Evolutionary conservation across 2,888 invertebrate species (phyloP).

Genomic region (Thereva unica): DNA sequence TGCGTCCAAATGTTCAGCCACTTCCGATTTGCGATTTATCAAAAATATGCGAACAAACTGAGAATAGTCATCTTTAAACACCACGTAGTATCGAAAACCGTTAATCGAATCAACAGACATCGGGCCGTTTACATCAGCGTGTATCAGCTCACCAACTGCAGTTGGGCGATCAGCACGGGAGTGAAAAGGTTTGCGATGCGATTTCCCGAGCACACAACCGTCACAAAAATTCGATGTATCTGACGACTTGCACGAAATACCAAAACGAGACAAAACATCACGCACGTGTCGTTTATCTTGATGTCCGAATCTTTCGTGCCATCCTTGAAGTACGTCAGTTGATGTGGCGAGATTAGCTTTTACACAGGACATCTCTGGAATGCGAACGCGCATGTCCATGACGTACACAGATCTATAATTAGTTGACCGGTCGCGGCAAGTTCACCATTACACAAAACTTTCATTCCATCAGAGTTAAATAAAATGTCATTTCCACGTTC

Average conservation of each 20-base stretch:
- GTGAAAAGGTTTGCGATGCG: slow-evolving; percentile 15
- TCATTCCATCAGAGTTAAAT: slow-evolving; percentile 4
- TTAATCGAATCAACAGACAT: no score
- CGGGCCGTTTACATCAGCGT: no score
- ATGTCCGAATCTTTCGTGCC: no score
- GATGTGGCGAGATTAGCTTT: no score
- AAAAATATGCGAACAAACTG: slow-evolving; percentile 15
- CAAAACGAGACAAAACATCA: no score
- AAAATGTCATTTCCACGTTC: slow-evolving; percentile 9
- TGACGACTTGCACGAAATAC: neutral
- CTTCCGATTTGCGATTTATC: slow-evolving; percentile 8
- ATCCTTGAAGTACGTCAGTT: no score
- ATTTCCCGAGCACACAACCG: slow-evolving; percentile 13
- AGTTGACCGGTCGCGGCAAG: slow-evolving; percentile 12
- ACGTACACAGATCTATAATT: slow-evolving; percentile 14
- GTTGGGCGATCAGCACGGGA: slow-evolving; percentile 5
- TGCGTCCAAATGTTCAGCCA: slow-evolving; percentile 9
- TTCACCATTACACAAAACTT: slow-evolving; percentile 2
- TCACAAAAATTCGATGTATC: slow-evolving; percentile 8
- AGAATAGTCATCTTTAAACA: no score
- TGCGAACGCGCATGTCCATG: slow-evolving; percentile 18
- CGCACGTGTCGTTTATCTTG: no score
- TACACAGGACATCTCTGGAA: no score
- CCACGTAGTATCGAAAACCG: no score
- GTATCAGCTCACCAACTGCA: slow-evolving; percentile 4